Percentiles rank a stretch among this genome's conserved stretches.
Conservation (phyloP, 92 coral and sea anemone genomes). For the Virgularia gustaviana region DNA sequence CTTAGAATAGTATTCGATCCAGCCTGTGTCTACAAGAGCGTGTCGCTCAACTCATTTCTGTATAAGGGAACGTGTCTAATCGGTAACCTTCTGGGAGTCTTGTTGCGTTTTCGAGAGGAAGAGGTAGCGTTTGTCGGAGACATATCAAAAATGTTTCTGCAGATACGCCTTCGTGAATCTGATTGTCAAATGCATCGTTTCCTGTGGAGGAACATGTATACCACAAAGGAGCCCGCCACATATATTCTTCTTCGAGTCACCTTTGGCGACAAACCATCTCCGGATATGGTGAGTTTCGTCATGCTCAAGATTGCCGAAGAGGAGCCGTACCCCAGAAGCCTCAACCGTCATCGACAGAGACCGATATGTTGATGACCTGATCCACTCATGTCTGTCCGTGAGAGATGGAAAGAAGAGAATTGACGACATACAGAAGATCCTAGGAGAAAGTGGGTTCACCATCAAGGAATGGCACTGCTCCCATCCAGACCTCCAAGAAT, state of each 20-base stretch:
- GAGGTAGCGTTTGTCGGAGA: conserved; percentile 44
- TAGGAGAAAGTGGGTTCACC: background rate
- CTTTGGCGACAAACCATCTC: conserved; percentile 51
- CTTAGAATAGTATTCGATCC: conserved; percentile 53
- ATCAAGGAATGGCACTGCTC: background rate
- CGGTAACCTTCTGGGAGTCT: conserved; percentile 48
- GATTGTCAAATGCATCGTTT: conserved; percentile 48
- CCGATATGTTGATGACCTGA: conserved; percentile 44
- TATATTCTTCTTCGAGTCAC: conserved; percentile 26
- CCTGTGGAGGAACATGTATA: conserved; percentile 44
- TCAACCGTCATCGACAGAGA: conserved; percentile 11
- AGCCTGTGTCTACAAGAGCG: conserved; percentile 39
- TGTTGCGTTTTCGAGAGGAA: conserved; percentile 47
- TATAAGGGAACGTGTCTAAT: conserved; percentile 49
- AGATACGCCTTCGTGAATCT: conserved; percentile 38
- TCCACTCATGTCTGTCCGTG: conserved; percentile 36
- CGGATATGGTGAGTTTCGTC: conserved; percentile 48
- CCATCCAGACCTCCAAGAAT: conserved; percentile 6
- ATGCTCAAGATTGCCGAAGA: conserved; percentile 52
- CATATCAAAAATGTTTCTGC: conserved; percentile 56
- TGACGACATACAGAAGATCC: background rate
- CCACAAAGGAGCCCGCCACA: conserved; percentile 24
- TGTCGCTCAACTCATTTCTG: conserved; percentile 49
- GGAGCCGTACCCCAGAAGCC: conserved; percentile 30
- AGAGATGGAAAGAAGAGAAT: conserved; percentile 11